phyloP scores from a whole-genome alignment of 2,888 invertebrate species.

The Dicranocentrus wangi region DNA sequence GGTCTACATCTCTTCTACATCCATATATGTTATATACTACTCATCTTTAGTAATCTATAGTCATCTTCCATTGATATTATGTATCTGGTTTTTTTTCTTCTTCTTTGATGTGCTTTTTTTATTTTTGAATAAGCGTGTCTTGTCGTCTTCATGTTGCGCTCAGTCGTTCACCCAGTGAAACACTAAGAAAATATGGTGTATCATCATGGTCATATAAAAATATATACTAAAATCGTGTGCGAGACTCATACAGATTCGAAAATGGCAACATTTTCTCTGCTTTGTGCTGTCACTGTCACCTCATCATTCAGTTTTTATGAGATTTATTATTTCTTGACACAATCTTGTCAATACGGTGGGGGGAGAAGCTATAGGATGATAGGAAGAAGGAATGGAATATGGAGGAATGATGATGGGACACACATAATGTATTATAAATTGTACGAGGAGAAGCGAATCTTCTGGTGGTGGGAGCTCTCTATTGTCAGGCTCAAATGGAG shows the following conservation, averaged over 20 bases:
- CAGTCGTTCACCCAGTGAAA: constrained; percentile 16
- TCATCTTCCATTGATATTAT: too few species aligned
- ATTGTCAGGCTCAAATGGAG: constrained; percentile 48
- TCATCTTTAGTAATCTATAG: too few species aligned
- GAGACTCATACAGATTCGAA: too few species aligned
- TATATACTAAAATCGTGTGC: too few species aligned
- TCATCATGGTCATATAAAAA: neutral
- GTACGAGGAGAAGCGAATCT: too few species aligned
- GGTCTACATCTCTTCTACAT: neutral
- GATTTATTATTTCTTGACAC: neutral
- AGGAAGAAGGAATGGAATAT: too few species aligned
- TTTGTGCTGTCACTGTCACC: constrained; percentile 47
- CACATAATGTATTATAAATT: constrained; percentile 13
- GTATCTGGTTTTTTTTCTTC: neutral
- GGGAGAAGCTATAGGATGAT: too few species aligned
- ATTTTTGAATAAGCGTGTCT: neutral
- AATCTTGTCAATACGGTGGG: constrained; percentile 1
- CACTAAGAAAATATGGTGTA: constrained; percentile 9
- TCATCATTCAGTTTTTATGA: constrained; percentile 23
- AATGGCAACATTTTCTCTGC: too few species aligned
- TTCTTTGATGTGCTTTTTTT: neutral
- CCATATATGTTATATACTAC: neutral
- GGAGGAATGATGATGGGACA: neutral
- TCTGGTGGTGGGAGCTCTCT: too few species aligned
- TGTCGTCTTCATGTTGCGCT: neutral